Percentiles rank a stretch among this genome's conserved stretches.
Evolutionary conservation across 1,140 invertebrate genomes (phyloP).

Genomic region (Penaeus japonicus): DNA sequence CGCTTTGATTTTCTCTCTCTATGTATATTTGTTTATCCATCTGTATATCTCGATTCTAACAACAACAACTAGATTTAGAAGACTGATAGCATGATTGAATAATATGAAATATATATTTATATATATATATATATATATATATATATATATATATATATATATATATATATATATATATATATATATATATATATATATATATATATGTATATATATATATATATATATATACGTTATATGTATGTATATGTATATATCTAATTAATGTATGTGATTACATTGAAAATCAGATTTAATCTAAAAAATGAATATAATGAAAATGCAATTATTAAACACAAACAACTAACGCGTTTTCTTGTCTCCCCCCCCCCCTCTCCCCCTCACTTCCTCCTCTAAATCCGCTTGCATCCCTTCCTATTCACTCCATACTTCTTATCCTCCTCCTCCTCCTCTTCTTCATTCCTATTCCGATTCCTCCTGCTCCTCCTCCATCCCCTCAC

Average conservation of each 20-base stretch:
- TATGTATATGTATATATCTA: neutral
- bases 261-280: neutral
- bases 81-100: neutral
- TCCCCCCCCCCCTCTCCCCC: too few species aligned
- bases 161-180: constrained; percentile 20
- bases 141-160: neutral
- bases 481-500: too few species aligned
- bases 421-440: too few species aligned
- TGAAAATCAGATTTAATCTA: too few species aligned
- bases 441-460: too few species aligned
- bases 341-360: too few species aligned
- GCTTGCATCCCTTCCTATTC: too few species aligned
- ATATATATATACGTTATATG: constrained; percentile 3
- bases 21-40: neutral
- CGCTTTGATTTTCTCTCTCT: neutral
- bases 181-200: constrained; percentile 31
- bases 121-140: neutral
- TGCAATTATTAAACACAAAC: too few species aligned
- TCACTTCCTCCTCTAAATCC: too few species aligned
- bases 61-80: too few species aligned
- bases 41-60: neutral
- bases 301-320: too few species aligned
- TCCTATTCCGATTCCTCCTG: too few species aligned
- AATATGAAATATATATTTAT: neutral
- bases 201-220: constrained; percentile 23